Evolutionary conservation across 2,888 invertebrate species (phyloP).

Genomic region (Drosophila pseudotakahashii): DNA sequence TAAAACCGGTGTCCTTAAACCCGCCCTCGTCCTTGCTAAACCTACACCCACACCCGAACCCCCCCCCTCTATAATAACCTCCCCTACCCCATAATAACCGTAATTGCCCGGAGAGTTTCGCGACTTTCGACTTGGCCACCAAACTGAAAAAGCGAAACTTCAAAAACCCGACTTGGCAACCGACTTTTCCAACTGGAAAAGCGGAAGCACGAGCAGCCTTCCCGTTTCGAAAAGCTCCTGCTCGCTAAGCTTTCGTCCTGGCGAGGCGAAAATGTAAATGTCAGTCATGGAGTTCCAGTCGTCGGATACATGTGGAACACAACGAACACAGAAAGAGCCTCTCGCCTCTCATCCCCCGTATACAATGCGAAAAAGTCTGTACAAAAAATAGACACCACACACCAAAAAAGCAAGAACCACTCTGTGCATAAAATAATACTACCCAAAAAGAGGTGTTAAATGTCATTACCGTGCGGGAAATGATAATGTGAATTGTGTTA

Average conservation of each 20-base stretch:
- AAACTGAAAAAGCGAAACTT: constrained; percentile 45
- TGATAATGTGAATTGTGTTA: constrained; percentile 23
- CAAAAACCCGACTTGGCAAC: constrained; percentile 33
- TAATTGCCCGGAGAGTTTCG: constrained; percentile 45
- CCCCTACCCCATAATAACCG: constrained; percentile 6
- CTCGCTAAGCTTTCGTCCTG: constrained; percentile 51
- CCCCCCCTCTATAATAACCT: not conserved
- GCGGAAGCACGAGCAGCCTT: constrained; percentile 39
- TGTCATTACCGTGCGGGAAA: constrained; percentile 30
- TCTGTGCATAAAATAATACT: constrained; percentile 24
- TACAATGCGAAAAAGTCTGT: constrained; percentile 74
- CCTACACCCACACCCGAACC: not conserved
- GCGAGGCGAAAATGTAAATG: constrained; percentile 55
- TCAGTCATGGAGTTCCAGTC: constrained; percentile 84
- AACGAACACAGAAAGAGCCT: constrained; percentile 58
- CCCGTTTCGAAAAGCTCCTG: constrained; percentile 17
- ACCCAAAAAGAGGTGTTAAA: constrained; percentile 6
- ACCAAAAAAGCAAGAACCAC: constrained; percentile 1
- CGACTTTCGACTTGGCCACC: constrained; percentile 40
- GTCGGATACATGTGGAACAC: constrained; percentile 83
- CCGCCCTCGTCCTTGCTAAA: constrained; percentile 2
- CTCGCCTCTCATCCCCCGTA: constrained; percentile 66
- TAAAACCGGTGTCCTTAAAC: constrained; percentile 50
- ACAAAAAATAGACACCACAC: constrained; percentile 52
- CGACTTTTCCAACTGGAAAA: constrained; percentile 10